phyloP scores from a whole-genome alignment of 2,797 vertebrate species.

The Hypotaenidia philippensis region DNA sequence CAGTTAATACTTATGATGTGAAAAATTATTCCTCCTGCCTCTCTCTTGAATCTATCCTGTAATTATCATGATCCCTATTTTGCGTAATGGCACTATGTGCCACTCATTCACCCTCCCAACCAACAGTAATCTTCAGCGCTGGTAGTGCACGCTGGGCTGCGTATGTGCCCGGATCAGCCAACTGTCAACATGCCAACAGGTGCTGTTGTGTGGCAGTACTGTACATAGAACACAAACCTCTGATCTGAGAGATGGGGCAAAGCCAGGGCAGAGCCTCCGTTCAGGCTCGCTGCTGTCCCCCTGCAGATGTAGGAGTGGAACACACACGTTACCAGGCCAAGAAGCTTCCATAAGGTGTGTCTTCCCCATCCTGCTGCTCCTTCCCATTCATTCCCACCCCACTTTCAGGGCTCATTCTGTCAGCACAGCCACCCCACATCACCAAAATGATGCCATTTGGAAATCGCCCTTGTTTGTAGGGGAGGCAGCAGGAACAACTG shows the following conservation, averaged over 20 bases:
- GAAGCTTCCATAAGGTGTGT: not conserved
- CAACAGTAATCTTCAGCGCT: not conserved
- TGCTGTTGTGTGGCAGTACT: not conserved
- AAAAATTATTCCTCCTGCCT: conserved; percentile 27
- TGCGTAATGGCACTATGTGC: not conserved
- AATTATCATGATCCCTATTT: conserved; percentile 30
- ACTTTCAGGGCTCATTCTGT: fast-evolving
- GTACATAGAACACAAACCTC: not conserved
- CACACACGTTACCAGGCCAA: fast-evolving
- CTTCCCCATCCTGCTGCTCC: not conserved
- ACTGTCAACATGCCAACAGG: not conserved
- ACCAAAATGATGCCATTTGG: not conserved
- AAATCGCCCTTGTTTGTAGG: not conserved
- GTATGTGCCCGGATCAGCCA: not conserved
- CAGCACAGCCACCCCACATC: not conserved
- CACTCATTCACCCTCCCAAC: not conserved
- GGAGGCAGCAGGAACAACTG: not conserved
- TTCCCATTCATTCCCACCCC: not conserved
- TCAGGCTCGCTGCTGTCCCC: not conserved
- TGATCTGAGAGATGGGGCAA: not conserved
- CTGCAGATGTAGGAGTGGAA: not conserved
- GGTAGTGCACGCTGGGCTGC: not conserved
- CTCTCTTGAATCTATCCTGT: conserved; percentile 15
- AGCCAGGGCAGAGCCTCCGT: not conserved
- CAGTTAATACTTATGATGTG: conserved; percentile 16